Evolutionary conservation across 2,888 invertebrate genomes (phyloP).

Genomic region (Tachina grossa): DNA sequence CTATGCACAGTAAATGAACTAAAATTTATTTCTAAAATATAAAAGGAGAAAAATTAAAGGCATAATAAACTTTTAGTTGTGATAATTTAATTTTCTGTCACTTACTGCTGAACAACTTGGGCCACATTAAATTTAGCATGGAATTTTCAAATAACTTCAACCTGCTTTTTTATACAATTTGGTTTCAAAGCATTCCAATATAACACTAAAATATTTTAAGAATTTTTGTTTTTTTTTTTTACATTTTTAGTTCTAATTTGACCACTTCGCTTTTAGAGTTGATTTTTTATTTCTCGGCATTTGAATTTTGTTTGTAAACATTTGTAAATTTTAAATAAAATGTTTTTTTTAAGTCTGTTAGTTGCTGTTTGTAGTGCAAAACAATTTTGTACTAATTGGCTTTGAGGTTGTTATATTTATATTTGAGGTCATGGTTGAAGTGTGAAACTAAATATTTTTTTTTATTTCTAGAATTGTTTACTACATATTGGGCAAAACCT

Average conservation of each 20-base stretch:
- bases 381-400: constrained; percentile 68
- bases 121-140: too few relatives aligned
- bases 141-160: not conserved
- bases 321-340: constrained; percentile 53
- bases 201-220: constrained; percentile 24
- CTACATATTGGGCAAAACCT: constrained; percentile 10
- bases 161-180: constrained; percentile 7
- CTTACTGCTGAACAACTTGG: not conserved
- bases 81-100: constrained; percentile 68
- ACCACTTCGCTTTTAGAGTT: constrained; percentile 42
- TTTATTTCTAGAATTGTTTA: not conserved
- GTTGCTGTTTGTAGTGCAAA: constrained; percentile 46
- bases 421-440: constrained; percentile 64
- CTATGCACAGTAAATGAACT: constrained; percentile 4
- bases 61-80: constrained; percentile 62
- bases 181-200: constrained; percentile 56
- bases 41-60: constrained; percentile 1
- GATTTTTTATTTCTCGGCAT: not conserved
- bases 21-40: not conserved
- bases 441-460: constrained; percentile 30
- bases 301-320: constrained; percentile 47
- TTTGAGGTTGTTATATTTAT: constrained; percentile 64
- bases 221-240: not conserved
- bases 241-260: constrained; percentile 51
- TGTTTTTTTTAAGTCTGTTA: constrained; percentile 29